Evolutionary conservation across 2,888 invertebrate species (phyloP).

Genomic region (Thymelicus sylvestris): DNA sequence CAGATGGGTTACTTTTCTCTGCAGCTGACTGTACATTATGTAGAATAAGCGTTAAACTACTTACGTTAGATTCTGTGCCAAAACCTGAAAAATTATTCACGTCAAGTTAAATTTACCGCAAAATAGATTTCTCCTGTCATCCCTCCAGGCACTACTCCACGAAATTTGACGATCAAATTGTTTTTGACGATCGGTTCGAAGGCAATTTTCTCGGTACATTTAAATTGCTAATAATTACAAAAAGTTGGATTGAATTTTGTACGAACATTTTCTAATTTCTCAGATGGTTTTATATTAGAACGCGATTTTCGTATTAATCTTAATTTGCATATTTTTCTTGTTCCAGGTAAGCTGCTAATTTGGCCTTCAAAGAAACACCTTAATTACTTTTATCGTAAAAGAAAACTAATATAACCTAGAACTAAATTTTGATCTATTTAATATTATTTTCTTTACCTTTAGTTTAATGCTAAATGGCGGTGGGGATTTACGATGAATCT

Average conservation of each 20-base stretch:
- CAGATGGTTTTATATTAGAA: slow-evolving; percentile 26
- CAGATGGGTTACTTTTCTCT: too few relatives aligned
- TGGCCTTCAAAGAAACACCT: slow-evolving; percentile 29
- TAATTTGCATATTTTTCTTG: slow-evolving; percentile 30
- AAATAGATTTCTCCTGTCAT: slow-evolving; percentile 5
- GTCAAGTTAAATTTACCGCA: slow-evolving; percentile 4
- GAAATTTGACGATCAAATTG: slow-evolving; percentile 21
- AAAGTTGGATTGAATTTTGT: slow-evolving; percentile 30
- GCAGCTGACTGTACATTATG: too few relatives aligned
- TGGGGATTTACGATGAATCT: too few relatives aligned
- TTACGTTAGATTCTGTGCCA: background rate
- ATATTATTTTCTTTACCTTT: background rate
- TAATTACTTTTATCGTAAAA: slow-evolving; percentile 25
- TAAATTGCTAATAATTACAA: slow-evolving; percentile 34
- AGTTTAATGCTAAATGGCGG: too few relatives aligned
- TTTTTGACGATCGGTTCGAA: slow-evolving; percentile 16
- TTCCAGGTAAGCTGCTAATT: slow-evolving; percentile 37
- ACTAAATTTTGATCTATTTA: background rate
- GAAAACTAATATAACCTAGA: background rate
- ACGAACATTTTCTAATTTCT: slow-evolving; percentile 27
- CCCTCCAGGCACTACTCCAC: background rate
- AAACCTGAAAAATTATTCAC: slow-evolving; percentile 4
- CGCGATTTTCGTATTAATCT: slow-evolving; percentile 41
- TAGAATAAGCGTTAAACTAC: background rate
- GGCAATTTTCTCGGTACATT: slow-evolving; percentile 21